Percentiles rank a stretch among this genome's conserved stretches.
Evolutionary conservation across 2,113 vertebrate genomes (phyloP).

Genomic region (Daboia siamensis): DNA sequence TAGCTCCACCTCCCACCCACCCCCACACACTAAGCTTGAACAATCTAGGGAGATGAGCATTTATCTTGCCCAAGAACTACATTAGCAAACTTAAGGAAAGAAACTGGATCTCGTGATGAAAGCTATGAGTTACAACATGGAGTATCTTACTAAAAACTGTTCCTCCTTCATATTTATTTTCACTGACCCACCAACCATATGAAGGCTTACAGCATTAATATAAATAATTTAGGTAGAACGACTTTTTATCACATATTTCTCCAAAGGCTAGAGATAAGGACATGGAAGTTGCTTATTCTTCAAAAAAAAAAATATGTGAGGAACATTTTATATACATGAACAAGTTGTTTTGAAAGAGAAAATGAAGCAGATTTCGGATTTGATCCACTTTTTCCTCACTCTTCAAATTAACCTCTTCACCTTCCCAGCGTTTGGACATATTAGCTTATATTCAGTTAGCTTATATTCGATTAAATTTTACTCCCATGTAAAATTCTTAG

Average conservation of each 20-base stretch:
- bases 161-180: conserved; percentile 40
- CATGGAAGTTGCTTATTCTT: conserved; percentile 54
- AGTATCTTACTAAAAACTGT: conserved; percentile 43
- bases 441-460: background rate
- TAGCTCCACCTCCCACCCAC: background rate
- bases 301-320: conserved; percentile 54
- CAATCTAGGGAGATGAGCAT: conserved; percentile 56
- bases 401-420: conserved; percentile 32
- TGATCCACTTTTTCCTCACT: background rate
- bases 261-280: conserved; percentile 33
- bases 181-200: conserved; percentile 44
- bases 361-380: conserved; percentile 27
- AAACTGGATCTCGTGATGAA: conserved; percentile 48
- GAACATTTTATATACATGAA: conserved; percentile 62
- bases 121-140: conserved; percentile 47
- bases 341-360: conserved; percentile 39
- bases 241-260: conserved; percentile 34
- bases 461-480: background rate
- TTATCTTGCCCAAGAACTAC: conserved; percentile 50
- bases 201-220: conserved; percentile 49
- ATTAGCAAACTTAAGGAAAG: conserved; percentile 55
- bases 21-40: background rate
- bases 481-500: background rate
- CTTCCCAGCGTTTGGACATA: background rate
- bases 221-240: conserved; percentile 58